Conservation (phyloP, 2,888 invertebrate genomes). For the Polymixis flavicincta region DNA sequence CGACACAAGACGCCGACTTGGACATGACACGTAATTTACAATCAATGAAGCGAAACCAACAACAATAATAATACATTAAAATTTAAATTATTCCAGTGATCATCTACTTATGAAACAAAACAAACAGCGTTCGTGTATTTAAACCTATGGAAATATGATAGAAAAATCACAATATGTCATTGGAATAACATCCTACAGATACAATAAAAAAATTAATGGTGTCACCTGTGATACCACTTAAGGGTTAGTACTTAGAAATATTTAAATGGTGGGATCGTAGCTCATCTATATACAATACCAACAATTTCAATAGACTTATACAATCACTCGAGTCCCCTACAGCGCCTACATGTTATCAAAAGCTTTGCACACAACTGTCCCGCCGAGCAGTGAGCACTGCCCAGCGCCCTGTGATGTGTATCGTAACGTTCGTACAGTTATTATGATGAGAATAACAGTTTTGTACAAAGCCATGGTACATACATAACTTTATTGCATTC, state of each 20-base stretch:
- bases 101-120: conserved; percentile 77
- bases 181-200: conserved; percentile 86
- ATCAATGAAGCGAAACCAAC: conserved; percentile 80
- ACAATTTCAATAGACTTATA: conserved; percentile 88
- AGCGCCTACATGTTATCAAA: conserved; percentile 74
- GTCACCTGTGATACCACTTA: conserved; percentile 86
- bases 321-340: conserved; percentile 89
- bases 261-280: conserved; percentile 90
- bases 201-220: conserved; percentile 82
- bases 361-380: conserved; percentile 69
- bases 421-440: conserved; percentile 1
- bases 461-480: conserved; percentile 70
- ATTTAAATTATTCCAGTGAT: conserved; percentile 79
- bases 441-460: conserved; percentile 27
- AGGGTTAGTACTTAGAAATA: conserved; percentile 89
- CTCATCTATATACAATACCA: conserved; percentile 90
- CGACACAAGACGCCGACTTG: conserved; percentile 70
- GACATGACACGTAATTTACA: conserved; percentile 75
- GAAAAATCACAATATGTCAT: conserved; percentile 88
- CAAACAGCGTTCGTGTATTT: conserved; percentile 80
- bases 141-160: conserved; percentile 86
- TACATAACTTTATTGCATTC: conserved; percentile 86
- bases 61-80: conserved; percentile 78
- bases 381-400: background rate
- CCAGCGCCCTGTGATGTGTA: conserved; percentile 29